Evolutionary conservation across 1,140 invertebrate species (phyloP), one percentile per base, ranked within the genome.

Genomic region (Sarcophaga peregrina): DNA sequence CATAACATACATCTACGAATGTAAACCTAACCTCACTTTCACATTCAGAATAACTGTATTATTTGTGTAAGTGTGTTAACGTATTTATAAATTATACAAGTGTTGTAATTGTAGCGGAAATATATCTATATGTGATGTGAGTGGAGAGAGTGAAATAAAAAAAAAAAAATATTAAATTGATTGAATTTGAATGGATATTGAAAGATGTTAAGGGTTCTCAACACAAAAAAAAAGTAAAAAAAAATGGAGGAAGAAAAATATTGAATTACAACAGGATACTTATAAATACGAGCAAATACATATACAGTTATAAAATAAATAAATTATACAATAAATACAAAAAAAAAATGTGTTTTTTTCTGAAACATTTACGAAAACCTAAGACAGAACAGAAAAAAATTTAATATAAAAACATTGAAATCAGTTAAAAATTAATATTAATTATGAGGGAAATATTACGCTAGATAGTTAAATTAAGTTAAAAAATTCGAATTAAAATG

Each of bases 221-320:
- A 37, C 1, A 37, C 1, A 37, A 37, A 37, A 37, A 37, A 37
- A 37, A 37, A 37, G 4, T 37, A 4, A 37, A 37, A 4, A 4
- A 37, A 37, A 37, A 37, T 2, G 13, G 54, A 15, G 15, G 7
- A 58, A n/a, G n/a, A 7, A 58, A 58, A 58, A 58, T 58, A 58
- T 58, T 58, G 54, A 58, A 58, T 58, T 58, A 58, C 25, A 37
- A 37, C 54, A 58, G 54, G 54, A 58, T 58, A 58, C 54, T 58
- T 58, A 58, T 58, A 58, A 58, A 58, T 54, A 54, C 15, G 10
- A 37, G 25, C 25, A 37, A 4, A 37, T 37, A 37, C 25, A 37
- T 37, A 37, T 37, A 37, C 25, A 37, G 25, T 37, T 37, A 37
- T 37, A 37, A 37, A 37, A 37, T 37, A 37, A 37, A 37, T 37